Percentiles rank a stretch among this genome's conserved stretches.
Evolutionary conservation across 1,140 invertebrate genomes (phyloP).

Genomic region (Triops longicaudatus): DNA sequence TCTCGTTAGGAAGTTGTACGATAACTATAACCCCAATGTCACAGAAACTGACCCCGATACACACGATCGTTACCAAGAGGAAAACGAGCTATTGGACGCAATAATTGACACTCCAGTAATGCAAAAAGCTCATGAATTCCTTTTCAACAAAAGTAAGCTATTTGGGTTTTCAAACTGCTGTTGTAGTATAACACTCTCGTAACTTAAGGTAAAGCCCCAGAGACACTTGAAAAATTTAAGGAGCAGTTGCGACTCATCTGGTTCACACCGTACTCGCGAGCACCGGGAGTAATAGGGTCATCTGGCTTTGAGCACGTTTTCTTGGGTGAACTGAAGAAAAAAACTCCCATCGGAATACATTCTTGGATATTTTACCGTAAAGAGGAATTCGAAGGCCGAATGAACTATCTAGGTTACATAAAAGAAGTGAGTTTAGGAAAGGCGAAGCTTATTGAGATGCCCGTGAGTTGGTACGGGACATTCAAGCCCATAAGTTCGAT

Average conservation of each 20-base stretch:
- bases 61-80: constrained; percentile 59
- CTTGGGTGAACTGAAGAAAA: constrained; percentile 39
- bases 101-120: constrained; percentile 64
- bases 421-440: constrained; percentile 12
- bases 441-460: constrained; percentile 24
- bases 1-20: constrained; percentile 29
- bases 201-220: neutral
- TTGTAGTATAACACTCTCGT: neutral
- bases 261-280: constrained; percentile 32
- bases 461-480: constrained; percentile 52
- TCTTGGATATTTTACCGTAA: constrained; percentile 41
- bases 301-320: constrained; percentile 43
- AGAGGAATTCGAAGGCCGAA: constrained; percentile 37
- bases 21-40: constrained; percentile 44
- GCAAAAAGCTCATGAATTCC: constrained; percentile 59
- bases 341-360: constrained; percentile 40
- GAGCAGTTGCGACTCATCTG: constrained; percentile 32
- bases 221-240: neutral
- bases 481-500: constrained; percentile 68
- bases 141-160: constrained; percentile 56
- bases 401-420: constrained; percentile 38
- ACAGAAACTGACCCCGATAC: constrained; percentile 65
- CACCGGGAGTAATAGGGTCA: constrained; percentile 31
- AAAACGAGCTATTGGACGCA: constrained; percentile 62
- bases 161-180: neutral